Base-by-base conservation (phyloP, 2,888 invertebrate genomes). In the Drosophila mayaguana region DNA sequence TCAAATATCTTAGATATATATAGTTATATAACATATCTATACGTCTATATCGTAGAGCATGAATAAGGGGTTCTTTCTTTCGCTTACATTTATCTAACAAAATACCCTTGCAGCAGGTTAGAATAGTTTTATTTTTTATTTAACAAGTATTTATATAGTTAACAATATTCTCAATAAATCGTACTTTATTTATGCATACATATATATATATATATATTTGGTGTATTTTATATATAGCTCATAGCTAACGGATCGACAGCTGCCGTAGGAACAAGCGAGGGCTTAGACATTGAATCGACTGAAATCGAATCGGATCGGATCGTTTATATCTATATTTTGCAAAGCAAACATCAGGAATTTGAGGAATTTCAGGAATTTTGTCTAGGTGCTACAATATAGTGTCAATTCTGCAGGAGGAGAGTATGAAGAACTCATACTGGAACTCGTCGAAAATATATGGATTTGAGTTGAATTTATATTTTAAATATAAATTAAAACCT, bases 231-330 rank as follows among this genome's bases (percentile, higher is more conserved):
- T 48, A 55, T 46, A 38, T 62, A 38, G 18, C 42, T 46, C 54
- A 46, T 57, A 48, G n/a, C 43, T 62, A 72, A 72, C 66, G 62
- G 61, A 72, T 55, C 57, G 50, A 75, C 65, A 57, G 51, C 38
- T 59, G 65, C 16, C 55, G 12, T 76, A 75, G 75, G 75, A 75
- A 75, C 75, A 75, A 75, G 75, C 71, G 42, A 53, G 46, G 62
- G 55, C 25, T 40, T 38, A 18, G 48, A 48, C 48, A n/a, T 38
- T 22, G 38, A 36, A 38, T 38, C 20, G 22, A 20, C 36, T 38
- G 25, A 43, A 36, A 53, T 38, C 20, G 22, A 36, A 53, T 38
- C 54, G 50, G 20, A 36, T 62, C 61, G 64, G 51, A 63, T 36
- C 36, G 36, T n/a, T 50, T 40, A 38, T 60, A 38, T 54, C n/a